Base-by-base conservation (phyloP, 2,797 vertebrate genomes). In the Lacerta bilineata region DNA sequence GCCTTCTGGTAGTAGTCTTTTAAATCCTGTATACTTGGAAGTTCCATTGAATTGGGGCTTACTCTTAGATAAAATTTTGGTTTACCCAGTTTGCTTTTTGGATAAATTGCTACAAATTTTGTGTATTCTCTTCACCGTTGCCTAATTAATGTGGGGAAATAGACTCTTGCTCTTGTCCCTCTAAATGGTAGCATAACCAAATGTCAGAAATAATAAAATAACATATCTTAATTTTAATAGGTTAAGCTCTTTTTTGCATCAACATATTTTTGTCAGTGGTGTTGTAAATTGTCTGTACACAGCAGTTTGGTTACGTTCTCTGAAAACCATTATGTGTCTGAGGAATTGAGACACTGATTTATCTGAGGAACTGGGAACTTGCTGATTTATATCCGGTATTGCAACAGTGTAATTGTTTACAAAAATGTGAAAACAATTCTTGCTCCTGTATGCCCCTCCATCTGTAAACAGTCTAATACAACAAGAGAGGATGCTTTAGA, bases 351-450 rank as follows among this genome's bases (percentile, higher is more conserved):
- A 59, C 50, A 55, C 50, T 55, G 50, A 27, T 39, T 33, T 87
- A 6, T 29, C 3, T 55, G 50, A 55, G 50, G 50, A 55, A 55
- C 4, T 55, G 50, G 13, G 50, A 77, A 83, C 0, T 10, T 61
- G 83, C 0, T 1, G 77, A 8, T 87, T 59, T n/a, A 66, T 55
- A 23, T 15, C 0, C 1, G 46, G 87, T 2, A 77, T 89, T 85
- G 84, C 91, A 91, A 92, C 90, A 84, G 80, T 1, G 85, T 43
- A 41, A 5, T 77, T 88, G 0, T 87, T 89, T 82, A 76, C 80
- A 84, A 86, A 78, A 80, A 0, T 41, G 79, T 86, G 83, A 91
- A 2, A 68, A 76, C 71, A 64, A 23, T 64, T 64, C 27, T 36
- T 8, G 4, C 4, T 13, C 81, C 1, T 13, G 8, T 15, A 2